Base-by-base conservation (phyloP, 1,140 invertebrate genomes). In the Drosophila parvula region DNA sequence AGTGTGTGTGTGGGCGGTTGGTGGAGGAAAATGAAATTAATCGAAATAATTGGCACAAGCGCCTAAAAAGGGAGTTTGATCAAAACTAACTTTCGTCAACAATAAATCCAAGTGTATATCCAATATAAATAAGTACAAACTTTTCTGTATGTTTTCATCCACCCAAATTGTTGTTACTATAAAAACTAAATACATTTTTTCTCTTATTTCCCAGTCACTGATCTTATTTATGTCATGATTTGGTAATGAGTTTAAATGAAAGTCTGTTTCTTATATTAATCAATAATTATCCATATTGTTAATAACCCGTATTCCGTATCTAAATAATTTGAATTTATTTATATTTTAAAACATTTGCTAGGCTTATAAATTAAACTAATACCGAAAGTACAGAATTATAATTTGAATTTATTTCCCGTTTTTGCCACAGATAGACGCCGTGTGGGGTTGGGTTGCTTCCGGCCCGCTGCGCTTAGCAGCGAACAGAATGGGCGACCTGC, bases 371-470 rank as follows among this genome's bases (percentile, higher is more conserved):
- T 6, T 3, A 1, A 5, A 16, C 47, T 27, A 12, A 14, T 5
- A 16, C 2, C 0, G 2, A 44, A 9, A 14, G 11, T 4, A 3
- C 5, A 56, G 8, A 11, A 11, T 28, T 50, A 22, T 22, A 22
- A 38, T 50, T 16, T 2, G 5, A 38, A 38, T 4, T 0, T 14
- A 40, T 47, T 27, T 43, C 30, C 9, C 3, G 28, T 65, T 44
- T 27, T n/a, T 34, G n/a, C 41, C 53, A n/a, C 64, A 97, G 96
- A 96, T 96, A 96, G 96, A 97, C 94, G 95, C 95, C 92, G 96
- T 96, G 96, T 97, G 96, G 96, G 96, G 96, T 93, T 97, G 96
- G 96, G 96, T 73, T 73, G 69, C 96, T 94, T 96, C 96, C 94
- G 96, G 96, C 95, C 96, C 96, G 94, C 95, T 96, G 95, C 96